Conservation (phyloP, 2,888 invertebrate genomes). For the Idaea straminata region DNA sequence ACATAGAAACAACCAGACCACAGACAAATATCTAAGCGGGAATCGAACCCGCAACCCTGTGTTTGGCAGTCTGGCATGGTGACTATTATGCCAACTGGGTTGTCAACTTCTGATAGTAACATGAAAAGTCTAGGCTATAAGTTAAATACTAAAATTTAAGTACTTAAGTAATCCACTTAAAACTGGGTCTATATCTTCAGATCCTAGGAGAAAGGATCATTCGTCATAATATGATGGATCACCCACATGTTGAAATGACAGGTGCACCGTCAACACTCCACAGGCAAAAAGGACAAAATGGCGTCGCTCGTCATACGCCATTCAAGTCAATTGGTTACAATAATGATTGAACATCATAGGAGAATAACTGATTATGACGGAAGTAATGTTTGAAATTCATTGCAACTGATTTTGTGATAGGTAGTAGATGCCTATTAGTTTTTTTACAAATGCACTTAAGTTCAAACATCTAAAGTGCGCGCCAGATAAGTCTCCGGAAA, state of each 20-base stretch:
- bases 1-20: no score
- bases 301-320: constrained; percentile 48
- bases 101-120: no score
- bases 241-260: constrained; percentile 58
- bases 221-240: constrained; percentile 59
- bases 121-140: no score
- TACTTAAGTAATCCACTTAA: no score
- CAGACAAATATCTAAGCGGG: no score
- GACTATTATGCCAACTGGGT: no score
- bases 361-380: background rate
- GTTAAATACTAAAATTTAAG: no score
- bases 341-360: constrained; percentile 48
- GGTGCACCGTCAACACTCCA: constrained; percentile 47
- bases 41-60: no score
- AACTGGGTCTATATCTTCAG: background rate
- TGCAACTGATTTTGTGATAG: background rate
- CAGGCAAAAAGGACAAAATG: constrained; percentile 41
- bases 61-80: no score
- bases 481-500: no score
- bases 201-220: constrained; percentile 38
- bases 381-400: background rate
- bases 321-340: constrained; percentile 70
- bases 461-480: no score
- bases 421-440: background rate
- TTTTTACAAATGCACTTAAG: background rate